A percentile compares a stretch with the other conserved stretches of the same genome.
These are phyloP conservation scores for Sebastes diploproa DNA, from an alignment of 2,797 vertebrate genomes.

Conservation along the genomic window DNA sequence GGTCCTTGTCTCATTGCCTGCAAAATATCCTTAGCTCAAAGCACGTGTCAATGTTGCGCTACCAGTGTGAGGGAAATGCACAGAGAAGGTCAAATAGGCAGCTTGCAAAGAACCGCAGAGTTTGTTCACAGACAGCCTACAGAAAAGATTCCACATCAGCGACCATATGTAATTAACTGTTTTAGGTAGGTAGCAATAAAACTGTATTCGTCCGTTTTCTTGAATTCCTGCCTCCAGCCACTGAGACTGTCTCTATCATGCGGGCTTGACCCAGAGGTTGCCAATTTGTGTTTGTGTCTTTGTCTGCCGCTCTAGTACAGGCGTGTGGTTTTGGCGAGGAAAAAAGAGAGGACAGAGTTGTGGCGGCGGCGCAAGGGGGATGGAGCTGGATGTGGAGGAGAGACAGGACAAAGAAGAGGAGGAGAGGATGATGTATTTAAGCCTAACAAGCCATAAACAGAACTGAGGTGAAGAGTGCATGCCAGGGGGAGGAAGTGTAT, in stretches of 20 bases:
- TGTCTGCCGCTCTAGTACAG: constrained; percentile 65
- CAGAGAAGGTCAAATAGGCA: constrained; percentile 79
- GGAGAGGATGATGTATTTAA: constrained; percentile 40
- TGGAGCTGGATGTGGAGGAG: constrained; percentile 28
- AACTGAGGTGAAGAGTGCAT: constrained; percentile 71
- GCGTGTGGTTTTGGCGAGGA: constrained; percentile 65
- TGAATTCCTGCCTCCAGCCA: constrained; percentile 70
- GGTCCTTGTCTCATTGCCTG: constrained; percentile 24
- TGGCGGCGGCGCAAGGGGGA: constrained; percentile 29
- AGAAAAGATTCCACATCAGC: constrained; percentile 80
- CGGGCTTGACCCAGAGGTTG: constrained; percentile 64
- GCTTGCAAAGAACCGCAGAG: constrained; percentile 80
- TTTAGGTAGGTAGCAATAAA: constrained; percentile 82
- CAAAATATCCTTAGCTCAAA: constrained; percentile 34
- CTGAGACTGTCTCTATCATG: constrained; percentile 65
- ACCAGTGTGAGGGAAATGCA: constrained; percentile 69
- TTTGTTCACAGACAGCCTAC: constrained; percentile 78
- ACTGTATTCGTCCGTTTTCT: constrained; percentile 74
- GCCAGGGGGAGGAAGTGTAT: constrained; percentile 39
- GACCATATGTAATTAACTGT: constrained; percentile 83
- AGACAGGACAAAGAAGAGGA: constrained; percentile 44
- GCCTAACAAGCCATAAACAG: constrained; percentile 30
- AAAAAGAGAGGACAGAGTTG: constrained; percentile 42
- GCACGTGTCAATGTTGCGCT: constrained; percentile 62
- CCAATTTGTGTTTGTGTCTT: constrained; percentile 71